These are phyloP conservation scores for rat (Rattus norvegicus) DNA, from an alignment of 2,113 vertebrate genomes.

Conservation along the genomic window GRCr8 NC_086022.1:178014501-178015000, in stretches of 20 bases:
- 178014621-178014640: not conserved
- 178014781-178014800: not conserved
- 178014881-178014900: not conserved
- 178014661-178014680: not conserved
- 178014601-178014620: not conserved
- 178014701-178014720: no score
- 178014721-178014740: not conserved
- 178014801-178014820: conserved; percentile 27
- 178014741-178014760: not conserved
- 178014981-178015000: conserved; percentile 11
- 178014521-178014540: not conserved
- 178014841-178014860: conserved; percentile 3
- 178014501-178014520: not conserved
- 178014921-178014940: not conserved
- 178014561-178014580: not conserved
- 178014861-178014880: not conserved
- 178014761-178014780: not conserved
- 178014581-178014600: not conserved
- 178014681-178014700: not conserved
- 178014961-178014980: conserved; percentile 27
- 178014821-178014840: not conserved
- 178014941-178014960: conserved; percentile 25
- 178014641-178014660: not conserved
- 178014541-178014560: not conserved
- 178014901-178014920: conserved; percentile 34